Evolutionary conservation across 2,797 vertebrate species (phyloP).

Genomic region (Brachyalestes nurse): DNA sequence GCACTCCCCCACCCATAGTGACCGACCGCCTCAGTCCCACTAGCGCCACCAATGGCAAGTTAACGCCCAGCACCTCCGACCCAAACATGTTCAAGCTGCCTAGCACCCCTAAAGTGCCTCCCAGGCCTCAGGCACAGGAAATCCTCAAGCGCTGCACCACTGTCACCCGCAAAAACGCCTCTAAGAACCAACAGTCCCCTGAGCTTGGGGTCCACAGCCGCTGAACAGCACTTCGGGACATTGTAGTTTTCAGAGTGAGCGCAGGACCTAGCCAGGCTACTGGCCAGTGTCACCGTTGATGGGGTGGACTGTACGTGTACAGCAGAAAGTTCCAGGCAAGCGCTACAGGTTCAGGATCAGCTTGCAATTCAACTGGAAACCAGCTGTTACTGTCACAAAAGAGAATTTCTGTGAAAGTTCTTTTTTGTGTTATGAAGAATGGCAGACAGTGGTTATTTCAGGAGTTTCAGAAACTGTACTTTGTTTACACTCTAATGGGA

Average conservation of each 20-base stretch:
- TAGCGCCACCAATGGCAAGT: not conserved
- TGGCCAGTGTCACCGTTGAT: not conserved
- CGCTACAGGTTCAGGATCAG: not conserved
- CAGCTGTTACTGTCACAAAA: not conserved
- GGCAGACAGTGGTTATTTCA: too few relatives aligned
- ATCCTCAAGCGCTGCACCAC: constrained; percentile 87
- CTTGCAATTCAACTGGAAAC: not conserved
- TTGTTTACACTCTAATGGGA: not conserved
- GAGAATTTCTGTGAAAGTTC: not conserved
- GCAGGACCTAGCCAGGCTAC: not conserved
- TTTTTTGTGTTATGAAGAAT: not conserved
- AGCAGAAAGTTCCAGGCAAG: not conserved
- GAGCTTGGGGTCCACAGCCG: not conserved
- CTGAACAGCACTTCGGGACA: not conserved
- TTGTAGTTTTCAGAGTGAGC: not conserved
- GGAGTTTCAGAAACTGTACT: not conserved
- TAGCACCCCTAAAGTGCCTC: constrained; percentile 75
- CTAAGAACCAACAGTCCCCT: constrained; percentile 74
- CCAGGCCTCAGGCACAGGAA: constrained; percentile 76
- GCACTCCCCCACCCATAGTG: constrained; percentile 46
- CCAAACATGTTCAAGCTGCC: constrained; percentile 65
- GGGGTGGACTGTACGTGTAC: not conserved
- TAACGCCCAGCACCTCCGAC: constrained; percentile 65
- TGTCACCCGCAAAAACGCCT: constrained; percentile 82
- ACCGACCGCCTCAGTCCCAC: not conserved